phyloP scores from a whole-genome alignment of 2,888 invertebrate genomes.

The Apocheima hispidaria region DNA sequence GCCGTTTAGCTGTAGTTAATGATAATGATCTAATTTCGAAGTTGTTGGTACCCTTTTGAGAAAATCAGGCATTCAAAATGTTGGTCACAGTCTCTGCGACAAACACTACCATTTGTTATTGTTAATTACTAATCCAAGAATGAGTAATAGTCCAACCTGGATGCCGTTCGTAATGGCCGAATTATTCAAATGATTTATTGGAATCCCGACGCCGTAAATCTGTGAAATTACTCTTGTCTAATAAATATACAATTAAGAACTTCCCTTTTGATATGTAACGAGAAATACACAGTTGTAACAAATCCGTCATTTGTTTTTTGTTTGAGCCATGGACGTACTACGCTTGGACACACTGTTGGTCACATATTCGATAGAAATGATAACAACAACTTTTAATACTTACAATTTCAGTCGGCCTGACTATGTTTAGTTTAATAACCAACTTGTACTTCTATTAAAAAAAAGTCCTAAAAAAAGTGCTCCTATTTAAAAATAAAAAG shows the following conservation, averaged over 20 bases:
- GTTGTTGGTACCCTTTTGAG: neutral
- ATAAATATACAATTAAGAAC: conserved; percentile 59
- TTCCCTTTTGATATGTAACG: conserved; percentile 21
- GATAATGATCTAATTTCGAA: neutral
- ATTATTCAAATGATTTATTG: conserved; percentile 80
- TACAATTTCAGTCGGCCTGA: no score
- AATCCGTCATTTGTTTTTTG: neutral
- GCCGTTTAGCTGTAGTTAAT: no score
- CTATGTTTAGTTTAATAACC: no score
- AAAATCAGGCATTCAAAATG: conserved; percentile 12
- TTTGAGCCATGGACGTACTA: no score
- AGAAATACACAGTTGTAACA: neutral
- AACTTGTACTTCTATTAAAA: no score
- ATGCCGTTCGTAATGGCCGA: conserved; percentile 71
- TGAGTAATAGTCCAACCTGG: conserved; percentile 74
- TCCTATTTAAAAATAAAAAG: no score
- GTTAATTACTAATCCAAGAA: conserved; percentile 79
- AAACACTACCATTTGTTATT: conserved; percentile 76
- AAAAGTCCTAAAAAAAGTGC: no score
- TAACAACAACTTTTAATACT: no score
- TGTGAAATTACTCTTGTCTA: conserved; percentile 62
- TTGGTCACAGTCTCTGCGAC: conserved; percentile 45
- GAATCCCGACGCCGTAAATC: conserved; percentile 57
- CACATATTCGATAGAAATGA: no score
- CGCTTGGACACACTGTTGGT: no score